Evolutionary conservation across 37 sponge, comb jelly and placozoan genomes (phyloP).

Genomic region (Hormiphora californensis): DNA sequence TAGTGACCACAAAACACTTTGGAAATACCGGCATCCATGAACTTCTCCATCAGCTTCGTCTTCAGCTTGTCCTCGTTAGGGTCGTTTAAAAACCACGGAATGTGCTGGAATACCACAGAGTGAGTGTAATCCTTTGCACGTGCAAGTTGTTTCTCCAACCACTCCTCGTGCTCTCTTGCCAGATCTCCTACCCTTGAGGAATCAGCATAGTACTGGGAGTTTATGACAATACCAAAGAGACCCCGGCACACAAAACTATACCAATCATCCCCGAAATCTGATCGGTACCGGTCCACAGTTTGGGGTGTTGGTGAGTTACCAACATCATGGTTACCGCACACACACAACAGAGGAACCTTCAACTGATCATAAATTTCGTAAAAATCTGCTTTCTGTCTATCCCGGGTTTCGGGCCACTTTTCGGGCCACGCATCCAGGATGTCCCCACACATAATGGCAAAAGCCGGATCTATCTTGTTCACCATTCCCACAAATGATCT

Average conservation of each 20-base stretch:
- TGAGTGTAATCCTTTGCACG: neutral
- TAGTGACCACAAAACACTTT: constrained; percentile 19
- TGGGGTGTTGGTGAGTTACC: constrained; percentile 41
- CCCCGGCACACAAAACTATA: constrained; percentile 24
- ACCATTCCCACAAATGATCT: neutral
- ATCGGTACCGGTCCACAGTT: neutral
- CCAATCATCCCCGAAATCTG: constrained; percentile 54
- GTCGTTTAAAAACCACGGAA: neutral
- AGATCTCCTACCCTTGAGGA: neutral
- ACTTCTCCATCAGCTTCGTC: neutral
- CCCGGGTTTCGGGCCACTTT: neutral
- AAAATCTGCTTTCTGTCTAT: constrained; percentile 10
- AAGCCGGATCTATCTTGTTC: neutral
- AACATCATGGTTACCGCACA: constrained; percentile 50
- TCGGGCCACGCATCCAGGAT: constrained; percentile 4
- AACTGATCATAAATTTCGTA: neutral
- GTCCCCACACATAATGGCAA: constrained; percentile 47
- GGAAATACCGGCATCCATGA: neutral
- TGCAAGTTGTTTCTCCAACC: constrained; percentile 9
- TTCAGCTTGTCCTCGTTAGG: neutral
- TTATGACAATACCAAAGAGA: constrained; percentile 1
- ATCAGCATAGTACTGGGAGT: constrained; percentile 45
- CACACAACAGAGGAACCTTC: constrained; percentile 18
- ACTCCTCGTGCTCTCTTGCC: neutral
- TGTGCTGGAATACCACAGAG: constrained; percentile 40